These are phyloP conservation scores for Galerucella calmariensis DNA, from an alignment of 2,888 invertebrate genomes.

Conservation along the genomic window DNA sequence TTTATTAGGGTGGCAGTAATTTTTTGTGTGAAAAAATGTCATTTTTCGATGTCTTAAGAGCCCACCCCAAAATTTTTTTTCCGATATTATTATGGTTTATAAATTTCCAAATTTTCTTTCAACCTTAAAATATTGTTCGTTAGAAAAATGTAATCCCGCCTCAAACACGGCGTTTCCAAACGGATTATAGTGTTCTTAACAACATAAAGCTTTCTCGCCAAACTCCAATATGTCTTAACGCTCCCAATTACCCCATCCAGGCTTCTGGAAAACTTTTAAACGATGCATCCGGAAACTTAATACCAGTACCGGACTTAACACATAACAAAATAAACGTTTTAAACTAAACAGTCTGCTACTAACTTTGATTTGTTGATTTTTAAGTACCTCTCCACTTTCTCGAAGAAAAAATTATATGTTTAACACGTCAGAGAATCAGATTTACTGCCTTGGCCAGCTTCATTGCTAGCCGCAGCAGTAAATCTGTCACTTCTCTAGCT, in stretches of 20 bases:
- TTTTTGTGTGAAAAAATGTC: too few species aligned
- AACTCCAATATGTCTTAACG: constrained; percentile 8
- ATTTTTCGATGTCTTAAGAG: too few species aligned
- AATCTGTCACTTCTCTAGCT: too few species aligned
- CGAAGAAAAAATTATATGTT: too few species aligned
- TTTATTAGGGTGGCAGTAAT: too few species aligned
- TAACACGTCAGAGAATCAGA: too few species aligned
- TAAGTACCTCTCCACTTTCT: too few species aligned
- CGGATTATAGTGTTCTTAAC: constrained; percentile 4
- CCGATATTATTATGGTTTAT: neutral
- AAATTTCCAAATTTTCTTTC: neutral
- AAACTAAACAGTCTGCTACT: too few species aligned
- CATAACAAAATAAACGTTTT: neutral
- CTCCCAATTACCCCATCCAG: constrained; percentile 1
- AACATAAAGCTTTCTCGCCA: neutral
- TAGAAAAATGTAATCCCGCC: neutral
- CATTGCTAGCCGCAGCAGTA: too few species aligned
- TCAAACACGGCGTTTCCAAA: constrained; percentile 1
- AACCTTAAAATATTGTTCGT: neutral
- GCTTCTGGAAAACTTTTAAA: constrained; percentile 3
- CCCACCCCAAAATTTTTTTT: too few species aligned
- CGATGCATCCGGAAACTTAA: neutral
- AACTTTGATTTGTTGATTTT: too few species aligned
- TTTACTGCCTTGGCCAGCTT: too few species aligned
- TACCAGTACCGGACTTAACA: neutral